Evolutionary conservation across 2,888 invertebrate genomes (phyloP).

Genomic region (Rosalia funebris): DNA sequence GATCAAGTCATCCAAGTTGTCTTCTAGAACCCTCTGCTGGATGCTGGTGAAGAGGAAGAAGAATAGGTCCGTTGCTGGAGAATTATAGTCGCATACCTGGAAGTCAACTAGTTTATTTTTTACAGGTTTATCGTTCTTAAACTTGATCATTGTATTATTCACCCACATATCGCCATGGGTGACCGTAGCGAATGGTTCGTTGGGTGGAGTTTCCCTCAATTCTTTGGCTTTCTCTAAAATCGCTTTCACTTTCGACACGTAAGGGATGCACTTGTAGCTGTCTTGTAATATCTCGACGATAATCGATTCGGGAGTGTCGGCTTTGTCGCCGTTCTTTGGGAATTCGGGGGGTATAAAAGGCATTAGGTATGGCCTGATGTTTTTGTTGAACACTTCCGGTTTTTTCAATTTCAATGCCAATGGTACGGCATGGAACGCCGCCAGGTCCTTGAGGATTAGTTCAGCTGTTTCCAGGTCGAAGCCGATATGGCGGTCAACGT

Average conservation of each 20-base stretch:
- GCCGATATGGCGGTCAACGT: conserved; percentile 61
- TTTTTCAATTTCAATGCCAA: conserved; percentile 64
- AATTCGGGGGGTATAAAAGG: not conserved
- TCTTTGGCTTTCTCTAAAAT: conserved; percentile 27
- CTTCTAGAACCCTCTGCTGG: conserved; percentile 11
- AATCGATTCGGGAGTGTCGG: not conserved
- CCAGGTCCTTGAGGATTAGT: conserved; percentile 62
- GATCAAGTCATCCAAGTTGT: conserved; percentile 22
- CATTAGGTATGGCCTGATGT: conserved; percentile 47
- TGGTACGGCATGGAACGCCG: conserved; percentile 66
- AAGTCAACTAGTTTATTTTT: conserved; percentile 49
- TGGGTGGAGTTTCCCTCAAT: not conserved
- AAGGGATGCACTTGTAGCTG: conserved; percentile 24
- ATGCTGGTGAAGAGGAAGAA: conserved; percentile 48
- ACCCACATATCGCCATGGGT: conserved; percentile 62
- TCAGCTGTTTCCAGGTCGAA: conserved; percentile 64
- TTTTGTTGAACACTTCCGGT: conserved; percentile 56
- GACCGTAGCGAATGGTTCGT: conserved; percentile 66
- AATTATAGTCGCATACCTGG: conserved; percentile 46
- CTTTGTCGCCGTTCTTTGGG: not conserved
- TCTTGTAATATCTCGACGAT: conserved; percentile 28
- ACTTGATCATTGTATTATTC: conserved; percentile 68
- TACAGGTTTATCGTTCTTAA: conserved; percentile 41
- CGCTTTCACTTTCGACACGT: conserved; percentile 17
- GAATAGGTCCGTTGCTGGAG: conserved; percentile 47